Evolutionary conservation across 2,888 invertebrate genomes (phyloP).

Genomic region (Nesidiocoris tenuis): DNA sequence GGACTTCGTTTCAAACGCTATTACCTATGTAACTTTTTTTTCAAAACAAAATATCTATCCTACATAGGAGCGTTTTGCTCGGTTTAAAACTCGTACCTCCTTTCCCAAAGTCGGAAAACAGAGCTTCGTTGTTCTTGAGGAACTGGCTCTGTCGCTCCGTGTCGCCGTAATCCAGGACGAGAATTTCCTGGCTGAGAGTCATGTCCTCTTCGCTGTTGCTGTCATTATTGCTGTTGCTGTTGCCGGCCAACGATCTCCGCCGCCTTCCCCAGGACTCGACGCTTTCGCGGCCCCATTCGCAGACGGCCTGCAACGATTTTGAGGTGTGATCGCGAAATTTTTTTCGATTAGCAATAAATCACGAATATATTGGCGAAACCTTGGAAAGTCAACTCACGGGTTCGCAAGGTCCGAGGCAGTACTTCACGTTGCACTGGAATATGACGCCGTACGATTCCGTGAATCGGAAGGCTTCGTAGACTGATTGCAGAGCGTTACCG

Average conservation of each 20-base stretch:
- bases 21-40: neutral
- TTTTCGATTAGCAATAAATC: neutral
- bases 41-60: too few species aligned
- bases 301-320: slow-evolving; percentile 67
- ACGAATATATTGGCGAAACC: neutral
- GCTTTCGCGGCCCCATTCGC: slow-evolving; percentile 87
- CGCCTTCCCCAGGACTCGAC: slow-evolving; percentile 89
- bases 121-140: slow-evolving; percentile 69
- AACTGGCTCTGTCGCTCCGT: slow-evolving; percentile 76
- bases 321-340: neutral
- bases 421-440: slow-evolving; percentile 96
- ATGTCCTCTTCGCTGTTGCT: slow-evolving; percentile 67
- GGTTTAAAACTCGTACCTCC: slow-evolving; percentile 56
- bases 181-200: slow-evolving; percentile 91
- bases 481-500: slow-evolving; percentile 84
- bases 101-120: slow-evolving; percentile 69
- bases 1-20: too few species aligned
- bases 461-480: slow-evolving; percentile 93
- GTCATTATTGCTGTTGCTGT: slow-evolving; percentile 58
- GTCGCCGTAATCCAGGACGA: slow-evolving; percentile 89
- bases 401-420: slow-evolving; percentile 91
- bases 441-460: slow-evolving; percentile 95
- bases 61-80: too few species aligned
- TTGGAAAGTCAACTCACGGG: slow-evolving; percentile 63
- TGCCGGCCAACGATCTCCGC: slow-evolving; percentile 65